Base-by-base conservation (phyloP, 2,888 invertebrate species). In the Thalpophila matura region DNA sequence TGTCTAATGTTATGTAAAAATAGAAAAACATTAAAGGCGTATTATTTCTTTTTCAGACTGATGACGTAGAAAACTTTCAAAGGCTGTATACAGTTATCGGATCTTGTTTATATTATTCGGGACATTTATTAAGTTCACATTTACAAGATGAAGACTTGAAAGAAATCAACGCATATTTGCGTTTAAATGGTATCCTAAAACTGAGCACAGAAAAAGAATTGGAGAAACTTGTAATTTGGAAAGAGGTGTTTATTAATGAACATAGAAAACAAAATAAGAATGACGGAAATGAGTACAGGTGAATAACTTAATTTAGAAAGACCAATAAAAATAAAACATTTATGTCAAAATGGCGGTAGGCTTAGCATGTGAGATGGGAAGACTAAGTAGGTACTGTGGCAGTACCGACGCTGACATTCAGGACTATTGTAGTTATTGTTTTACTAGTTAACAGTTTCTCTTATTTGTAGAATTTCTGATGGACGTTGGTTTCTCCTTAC, bases 81-180 rank as follows among this genome's bases (percentile, higher is more conserved):
- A 95, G 98, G 74, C 89, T 97, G 3, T 97, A 96, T 82, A 96
- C 96, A 14, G 96, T 97, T 35, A 89, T 96, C 63, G 97, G 97
- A 20, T 95, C 96, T 1, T 96, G 96, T 77, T 82, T 96, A 24
- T 96, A 96, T 82, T 96, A 96, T 74, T 93, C 96, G 79, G 97
- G 97, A 14, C 97, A 97, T 86, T 91, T 98, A 64, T 86, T 99
- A 42, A 96, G 97, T 60, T 97, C 97, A 6, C 98, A 98, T 89
- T 93, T 98, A 70, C 96, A 96, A 65, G 95, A 96, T 51, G 96
- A 96, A 60, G 97, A 98, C 88, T 94, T 98, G 53, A 95, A 96
- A 42, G 97, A 98, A 84, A 95, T 98, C 1, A 96, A 97, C 85
- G 96, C 97, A 18, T 98, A 96, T 87, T 95, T 98, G 58, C 96